Base-by-base conservation (phyloP, 2,888 invertebrate genomes). In the Thymelicus acteon region DNA sequence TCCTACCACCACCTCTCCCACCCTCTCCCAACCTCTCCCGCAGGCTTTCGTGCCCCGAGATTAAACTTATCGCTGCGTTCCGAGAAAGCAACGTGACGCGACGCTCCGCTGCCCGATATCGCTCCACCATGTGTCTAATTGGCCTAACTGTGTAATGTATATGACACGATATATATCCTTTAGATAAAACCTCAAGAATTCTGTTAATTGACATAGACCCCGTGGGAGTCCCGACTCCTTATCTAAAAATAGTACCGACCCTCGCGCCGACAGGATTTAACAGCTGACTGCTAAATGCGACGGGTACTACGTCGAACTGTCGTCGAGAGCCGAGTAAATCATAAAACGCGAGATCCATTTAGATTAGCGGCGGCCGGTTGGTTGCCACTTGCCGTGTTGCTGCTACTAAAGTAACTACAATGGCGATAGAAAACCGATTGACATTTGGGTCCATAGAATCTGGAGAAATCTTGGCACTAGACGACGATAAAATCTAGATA, bases 131-230 rank as follows among this genome's bases (percentile, higher is more conserved):
- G 68, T 76, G 77, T 79, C 82, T 84, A 87, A 89, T 87, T 87
- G 83, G 82, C 79, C 76, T 80, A 79, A 83, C 83, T 87, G 19
- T 0, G 19, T 19, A 87, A 85, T 87, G 87, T 87, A 87, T 86
- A 81, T 73, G 78, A 79, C 75, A 73, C 75, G 76, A 77, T 78
- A 75, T 75, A 70, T 66, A 47, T 31, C 8, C 62, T 47, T 62
- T 62, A 31, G 62, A 63, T 69, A 69, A 68, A 68, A 39, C 6
- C 19, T 37, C 10, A n/a, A 63, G 47, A 47, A 57, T 69, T 63
- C 12, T 39, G 48, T 63, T 64, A 66, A 71, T 58, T 49, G 52
- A 61, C 60, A 60, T 24, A 10, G 49, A 39, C 31, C 8, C 24
- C 47, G 64, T 64, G 63, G 12, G 64, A 60, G 64, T 44, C 19